Conservation (phyloP, 2,888 invertebrate genomes). For the Andrena camellia region DNA sequence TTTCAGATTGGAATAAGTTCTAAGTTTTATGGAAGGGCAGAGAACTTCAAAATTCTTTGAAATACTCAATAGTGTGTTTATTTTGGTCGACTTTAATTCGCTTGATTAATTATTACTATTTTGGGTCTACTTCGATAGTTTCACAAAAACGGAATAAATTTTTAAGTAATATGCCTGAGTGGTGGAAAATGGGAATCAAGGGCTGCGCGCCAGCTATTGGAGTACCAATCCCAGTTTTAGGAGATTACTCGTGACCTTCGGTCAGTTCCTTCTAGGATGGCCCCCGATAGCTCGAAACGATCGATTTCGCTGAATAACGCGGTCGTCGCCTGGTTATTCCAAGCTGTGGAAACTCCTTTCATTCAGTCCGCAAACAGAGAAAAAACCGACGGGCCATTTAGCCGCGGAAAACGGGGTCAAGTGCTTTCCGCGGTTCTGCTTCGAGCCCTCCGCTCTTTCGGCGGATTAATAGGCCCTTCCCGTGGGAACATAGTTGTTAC, state of each 20-base stretch:
- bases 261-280: slow-evolving; percentile 24
- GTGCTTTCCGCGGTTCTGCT: slow-evolving; percentile 47
- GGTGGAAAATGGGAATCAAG: slow-evolving; percentile 16
- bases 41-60: no score
- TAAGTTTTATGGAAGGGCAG: no score
- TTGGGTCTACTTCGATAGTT: no score
- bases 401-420: slow-evolving; percentile 53
- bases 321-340: background rate
- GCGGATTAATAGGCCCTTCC: slow-evolving; percentile 46
- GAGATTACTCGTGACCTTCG: slow-evolving; percentile 41
- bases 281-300: background rate
- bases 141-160: no score
- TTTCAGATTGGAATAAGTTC: no score
- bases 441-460: slow-evolving; percentile 36
- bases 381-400: slow-evolving; percentile 46
- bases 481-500: slow-evolving; percentile 15
- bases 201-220: slow-evolving; percentile 37
- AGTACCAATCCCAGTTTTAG: background rate
- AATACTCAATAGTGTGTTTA: no score
- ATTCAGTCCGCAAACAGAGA: slow-evolving; percentile 31
- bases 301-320: slow-evolving; percentile 12
- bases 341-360: slow-evolving; percentile 41
- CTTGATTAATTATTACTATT: no score
- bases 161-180: no score
- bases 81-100: no score